Base-by-base conservation (phyloP, 2,888 invertebrate species). In the Heliconius sara region DNA sequence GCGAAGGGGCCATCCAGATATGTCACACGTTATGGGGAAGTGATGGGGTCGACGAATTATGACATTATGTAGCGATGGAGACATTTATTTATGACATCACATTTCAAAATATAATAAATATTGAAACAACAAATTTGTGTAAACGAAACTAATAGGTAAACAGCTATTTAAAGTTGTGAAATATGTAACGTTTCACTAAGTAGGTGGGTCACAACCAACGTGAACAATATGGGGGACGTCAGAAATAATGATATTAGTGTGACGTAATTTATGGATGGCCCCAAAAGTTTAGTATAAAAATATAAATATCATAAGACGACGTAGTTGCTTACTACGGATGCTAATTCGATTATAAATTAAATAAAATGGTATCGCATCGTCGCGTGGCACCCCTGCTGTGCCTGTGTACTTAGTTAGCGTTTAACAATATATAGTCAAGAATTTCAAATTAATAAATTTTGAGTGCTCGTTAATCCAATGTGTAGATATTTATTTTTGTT, bases 401-500 rank as follows among this genome's bases (percentile, higher is more conserved):
- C 90, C 92, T 88, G 89, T 91, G 95, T 94, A 95, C 94, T 95
- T 95, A 95, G 91, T 89, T 94, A 95, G 94, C 89, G 89, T 89
- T 86, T 91, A 92, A 92, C 89, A 77, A 89, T 88, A 89, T 88
- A 89, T 93, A 93, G 93, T 91, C 92, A 91, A 92, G 88, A 91
- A 87, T 85, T 92, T 90, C 90, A 91, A 93, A 92, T 90, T 91
- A 90, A 92, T 89, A 89, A 39, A 89, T 85, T 89, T 91, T 89
- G 93, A 90, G 91, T 91, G 92, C 91, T 94, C 93, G 93, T 95
- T 94, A 92, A 92, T 90, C 89, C 93, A 91, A 92, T 95, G 93
- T 95, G 93, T 95, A 95, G 94, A 95, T 95, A 94, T 95, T 95
- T 95, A 95, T 95, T 95, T 95, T 94, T 95, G 95, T 95, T 94